Conservation (phyloP, 2,113 vertebrate genomes). For the Platichthys flesus region DNA sequence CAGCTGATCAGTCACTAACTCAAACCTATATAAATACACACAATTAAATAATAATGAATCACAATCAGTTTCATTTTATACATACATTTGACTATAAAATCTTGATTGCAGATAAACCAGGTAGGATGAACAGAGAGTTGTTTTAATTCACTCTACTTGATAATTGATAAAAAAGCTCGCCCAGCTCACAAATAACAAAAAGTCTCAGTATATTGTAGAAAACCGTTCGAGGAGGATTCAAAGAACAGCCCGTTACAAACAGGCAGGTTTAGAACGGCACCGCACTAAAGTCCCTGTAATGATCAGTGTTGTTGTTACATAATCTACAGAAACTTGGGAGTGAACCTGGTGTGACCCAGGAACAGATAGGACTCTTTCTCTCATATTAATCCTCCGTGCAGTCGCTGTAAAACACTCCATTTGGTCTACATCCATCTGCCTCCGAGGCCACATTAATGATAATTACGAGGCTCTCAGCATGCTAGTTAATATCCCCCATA, state of each 20-base stretch:
- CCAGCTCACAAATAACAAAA: neutral
- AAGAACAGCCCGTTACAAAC: too few species aligned
- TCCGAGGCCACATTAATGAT: conserved; percentile 72
- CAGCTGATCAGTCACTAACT: too few species aligned
- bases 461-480: conserved; percentile 67
- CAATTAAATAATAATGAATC: too few species aligned
- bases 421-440: conserved; percentile 65
- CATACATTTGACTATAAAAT: too few species aligned
- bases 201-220: neutral
- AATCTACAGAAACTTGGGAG: conserved; percentile 32
- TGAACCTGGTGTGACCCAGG: conserved; percentile 66
- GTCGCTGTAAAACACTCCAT: conserved; percentile 64
- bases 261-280: neutral
- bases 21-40: too few species aligned
- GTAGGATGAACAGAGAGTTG: neutral
- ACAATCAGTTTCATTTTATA: too few species aligned
- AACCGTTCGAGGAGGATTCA: neutral
- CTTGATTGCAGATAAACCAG: too few species aligned
- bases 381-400: conserved; percentile 35
- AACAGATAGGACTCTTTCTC: conserved; percentile 40
- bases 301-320: conserved; percentile 25
- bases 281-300: conserved; percentile 3
- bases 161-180: neutral
- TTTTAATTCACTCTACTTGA: neutral
- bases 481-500: conserved; percentile 58